These are phyloP conservation scores for Oscheius sp. DNA, from an alignment of 2,888 invertebrate genomes.

Conservation along the genomic window DNA sequence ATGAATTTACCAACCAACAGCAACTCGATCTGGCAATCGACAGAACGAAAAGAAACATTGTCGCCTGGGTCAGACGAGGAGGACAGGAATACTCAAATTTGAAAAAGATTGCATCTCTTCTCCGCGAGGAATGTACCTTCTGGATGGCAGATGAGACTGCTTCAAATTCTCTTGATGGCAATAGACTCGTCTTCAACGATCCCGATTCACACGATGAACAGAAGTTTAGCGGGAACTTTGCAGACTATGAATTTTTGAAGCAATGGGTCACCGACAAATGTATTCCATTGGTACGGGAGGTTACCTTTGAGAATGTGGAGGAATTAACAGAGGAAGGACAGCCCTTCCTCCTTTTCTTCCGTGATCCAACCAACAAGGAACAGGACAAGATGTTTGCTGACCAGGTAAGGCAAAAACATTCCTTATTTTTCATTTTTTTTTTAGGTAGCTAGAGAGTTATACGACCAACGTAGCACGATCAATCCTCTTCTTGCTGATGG, in stretches of 20 bases:
- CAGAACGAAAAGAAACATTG: conserved; percentile 62
- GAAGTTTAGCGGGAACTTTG: conserved; percentile 64
- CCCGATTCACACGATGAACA: conserved; percentile 64
- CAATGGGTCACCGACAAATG: conserved; percentile 92
- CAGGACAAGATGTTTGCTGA: conserved; percentile 87
- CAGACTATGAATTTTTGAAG: conserved; percentile 79
- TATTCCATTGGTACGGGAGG: conserved; percentile 89
- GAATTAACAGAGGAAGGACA: conserved; percentile 80
- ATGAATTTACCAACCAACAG: conserved; percentile 77
- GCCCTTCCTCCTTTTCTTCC: conserved; percentile 96
- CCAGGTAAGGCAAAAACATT: conserved; percentile 42
- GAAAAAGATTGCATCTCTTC: conserved; percentile 77
- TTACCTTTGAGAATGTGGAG: conserved; percentile 99
- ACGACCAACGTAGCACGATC: conserved; percentile 88
- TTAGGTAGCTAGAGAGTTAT: conserved; percentile 81
- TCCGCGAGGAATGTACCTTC: conserved; percentile 95
- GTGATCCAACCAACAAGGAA: conserved; percentile 83
- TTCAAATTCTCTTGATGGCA: conserved; percentile 51
- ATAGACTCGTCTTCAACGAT: conserved; percentile 60
- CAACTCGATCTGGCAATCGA: conserved; percentile 58
- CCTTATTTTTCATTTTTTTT: neutral
- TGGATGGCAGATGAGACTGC: conserved; percentile 85
- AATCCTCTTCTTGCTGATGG: conserved; percentile 99
- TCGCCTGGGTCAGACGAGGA: conserved; percentile 58
- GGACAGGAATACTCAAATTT: conserved; percentile 55